These are phyloP conservation scores for Hesperophylax magnus DNA, from an alignment of 1,140 invertebrate genomes.

Conservation along the genomic window DNA sequence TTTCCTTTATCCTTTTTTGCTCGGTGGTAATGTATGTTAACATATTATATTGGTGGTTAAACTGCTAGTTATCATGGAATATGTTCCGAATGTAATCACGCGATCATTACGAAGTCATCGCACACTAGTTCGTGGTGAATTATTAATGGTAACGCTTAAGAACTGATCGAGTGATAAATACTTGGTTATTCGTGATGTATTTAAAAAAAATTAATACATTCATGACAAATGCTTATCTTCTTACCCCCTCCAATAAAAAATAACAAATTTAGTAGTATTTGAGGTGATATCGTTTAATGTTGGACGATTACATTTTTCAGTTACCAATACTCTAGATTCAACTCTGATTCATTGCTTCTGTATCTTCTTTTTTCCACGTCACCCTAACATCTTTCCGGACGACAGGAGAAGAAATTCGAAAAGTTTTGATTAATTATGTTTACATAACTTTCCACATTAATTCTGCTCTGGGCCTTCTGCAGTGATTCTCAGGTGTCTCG, in stretches of 20 bases:
- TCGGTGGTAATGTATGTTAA: not conserved
- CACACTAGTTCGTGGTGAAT: not conserved
- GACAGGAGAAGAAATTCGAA: conserved; percentile 2
- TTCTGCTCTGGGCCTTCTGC: conserved; percentile 41
- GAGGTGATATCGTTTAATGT: too few relatives aligned
- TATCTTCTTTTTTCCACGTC: too few relatives aligned
- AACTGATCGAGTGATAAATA: too few relatives aligned
- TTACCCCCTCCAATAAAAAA: too few relatives aligned
- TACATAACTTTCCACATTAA: conserved; percentile 51
- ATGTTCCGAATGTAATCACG: not conserved
- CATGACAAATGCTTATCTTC: too few relatives aligned
- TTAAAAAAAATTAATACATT: too few relatives aligned
- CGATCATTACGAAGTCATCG: not conserved
- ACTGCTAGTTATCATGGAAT: not conserved
- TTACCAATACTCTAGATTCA: too few relatives aligned
- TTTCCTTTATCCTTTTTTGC: not conserved
- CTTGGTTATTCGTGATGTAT: too few relatives aligned
- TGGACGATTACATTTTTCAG: too few relatives aligned
- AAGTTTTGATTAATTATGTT: conserved; percentile 53
- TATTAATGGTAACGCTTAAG: not conserved
- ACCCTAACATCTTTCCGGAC: too few relatives aligned
- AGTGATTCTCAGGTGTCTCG: conserved; percentile 36
- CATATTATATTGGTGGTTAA: not conserved
- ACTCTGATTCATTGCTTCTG: too few relatives aligned
- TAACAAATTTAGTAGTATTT: too few relatives aligned